A percentile compares a stretch with the other conserved stretches of the same genome.
phyloP scores from a whole-genome alignment of 1,140 invertebrate species.

The Helicoverpa armigera region DNA sequence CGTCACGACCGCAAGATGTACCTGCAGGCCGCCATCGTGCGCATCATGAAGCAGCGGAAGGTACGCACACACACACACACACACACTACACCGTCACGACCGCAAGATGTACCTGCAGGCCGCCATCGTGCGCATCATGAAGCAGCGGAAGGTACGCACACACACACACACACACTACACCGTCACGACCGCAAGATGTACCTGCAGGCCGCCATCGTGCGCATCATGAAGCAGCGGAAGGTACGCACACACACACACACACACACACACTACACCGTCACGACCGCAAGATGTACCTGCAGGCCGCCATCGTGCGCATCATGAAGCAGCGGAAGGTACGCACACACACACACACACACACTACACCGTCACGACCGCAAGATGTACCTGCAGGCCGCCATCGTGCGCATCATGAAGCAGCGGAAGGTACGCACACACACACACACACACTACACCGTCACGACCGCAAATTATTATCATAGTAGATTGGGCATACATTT shows the following conservation, averaged over 20 bases:
- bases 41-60: constrained; percentile 98
- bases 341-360: not conserved
- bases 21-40: constrained; percentile 98
- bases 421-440: constrained; percentile 87
- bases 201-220: constrained; percentile 98
- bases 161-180: too few relatives aligned
- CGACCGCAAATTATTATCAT: too few relatives aligned
- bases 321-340: constrained; percentile 96
- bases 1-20: constrained; percentile 97
- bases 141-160: constrained; percentile 91
- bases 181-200: constrained; percentile 97
- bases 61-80: constrained; percentile 60
- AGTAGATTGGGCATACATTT: too few relatives aligned
- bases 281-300: constrained; percentile 98
- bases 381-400: constrained; percentile 98
- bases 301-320: constrained; percentile 98
- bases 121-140: constrained; percentile 99
- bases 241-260: constrained; percentile 60
- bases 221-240: constrained; percentile 98
- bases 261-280: constrained; percentile 72
- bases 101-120: constrained; percentile 99
- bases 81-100: constrained; percentile 88
- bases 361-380: constrained; percentile 93
- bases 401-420: constrained; percentile 99
- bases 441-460: too few relatives aligned